Evolutionary conservation across 2,888 invertebrate genomes (phyloP), one percentile per base, ranked within the genome.

Genomic region (Cataglyphis albicans): DNA sequence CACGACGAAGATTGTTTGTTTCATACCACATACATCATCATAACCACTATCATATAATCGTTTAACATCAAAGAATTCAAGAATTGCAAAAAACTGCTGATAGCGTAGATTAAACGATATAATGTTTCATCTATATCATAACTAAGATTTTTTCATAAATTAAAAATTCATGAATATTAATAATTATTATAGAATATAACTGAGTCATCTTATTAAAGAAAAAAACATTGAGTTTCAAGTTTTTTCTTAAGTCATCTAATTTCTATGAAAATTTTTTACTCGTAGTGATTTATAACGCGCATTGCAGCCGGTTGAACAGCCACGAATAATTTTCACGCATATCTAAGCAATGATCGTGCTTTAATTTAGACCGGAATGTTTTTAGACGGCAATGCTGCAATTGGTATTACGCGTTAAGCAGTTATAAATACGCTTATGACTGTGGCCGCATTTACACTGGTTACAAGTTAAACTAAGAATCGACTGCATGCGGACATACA

Each of bases 361-460:
- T 80, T 44, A 70, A 80, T 70, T 70, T 80, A 59, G 59, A 44
- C 44, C 44, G 15, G 59, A 70, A 70, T 70, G 59, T 67, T 25
- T 57, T 32, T 44, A 57, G 41, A 65, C 68, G n/a, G 59, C 32
- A 78, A 59, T 68, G 35, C 78, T 12, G 70, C 75, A 81, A 81
- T 73, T 68, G 73, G 74, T 74, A 59, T 70, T 82, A 32, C 32
- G 21, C 48, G 65, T 84, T 84, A 84, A 82, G 55, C 84, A 81
- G 86, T 87, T 89, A 89, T 89, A 87, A 89, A 89, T 89, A 89
- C 83, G 9, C 64, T 59, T 76, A 83, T 72, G 82, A 78, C 78
- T 55, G 78, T 44, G 57, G 48, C 59, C 72, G 64, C 76, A 85
- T 86, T 86, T 88, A 83, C 65, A 83, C 21, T 21, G 21, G 21